Base-by-base conservation (phyloP, 2,888 invertebrate genomes). In the Chalcosyrphus nemorum region DNA sequence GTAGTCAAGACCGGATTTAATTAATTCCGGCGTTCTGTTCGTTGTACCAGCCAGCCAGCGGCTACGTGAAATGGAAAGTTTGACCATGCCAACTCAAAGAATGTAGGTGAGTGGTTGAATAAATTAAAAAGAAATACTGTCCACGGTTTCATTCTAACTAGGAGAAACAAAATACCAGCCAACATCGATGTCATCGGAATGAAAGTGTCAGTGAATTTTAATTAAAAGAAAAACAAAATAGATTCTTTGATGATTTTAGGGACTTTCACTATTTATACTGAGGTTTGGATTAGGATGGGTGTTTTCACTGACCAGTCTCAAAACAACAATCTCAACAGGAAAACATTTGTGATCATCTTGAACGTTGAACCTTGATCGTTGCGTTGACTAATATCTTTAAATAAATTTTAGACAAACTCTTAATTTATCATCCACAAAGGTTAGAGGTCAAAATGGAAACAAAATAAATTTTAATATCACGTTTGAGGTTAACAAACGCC, bases 61-160 rank as follows among this genome's bases (percentile, higher is more conserved):
- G 24, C 47, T 63, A 19, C 61, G 21, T 61, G 81, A 81, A 81
- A 81, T 75, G 81, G 81, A 81, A 81, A 81, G 81, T 68, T 43
- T 38, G 45, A 47, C 59, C 19, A 74, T 19, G 45, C 47, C 68
- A 54, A 47, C n/a, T n/a, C n/a, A 11, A 63, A 56, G 68, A 75
- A 70, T 61, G 63, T 70, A 75, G 68, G 81, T 75, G 68, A 81
- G 45, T 59, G 9, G 27, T 32, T 75, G 75, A 68, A 81, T 75
- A 81, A 75, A 81, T 81, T 81, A 74, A 65, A 56, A 29, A 56
- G 17, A 29, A 3, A 21, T 38, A 15, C 50, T 11, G 29, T 45
- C 45, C 13, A 13, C 19, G 29, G 29, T 29, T 43, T 47, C 41
- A 29, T 71, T 71, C 71, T 71, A 24, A 61, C 3, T 15, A 2